Evolutionary conservation across 1,140 invertebrate species (phyloP).

Genomic region (Tribolium castaneum): DNA sequence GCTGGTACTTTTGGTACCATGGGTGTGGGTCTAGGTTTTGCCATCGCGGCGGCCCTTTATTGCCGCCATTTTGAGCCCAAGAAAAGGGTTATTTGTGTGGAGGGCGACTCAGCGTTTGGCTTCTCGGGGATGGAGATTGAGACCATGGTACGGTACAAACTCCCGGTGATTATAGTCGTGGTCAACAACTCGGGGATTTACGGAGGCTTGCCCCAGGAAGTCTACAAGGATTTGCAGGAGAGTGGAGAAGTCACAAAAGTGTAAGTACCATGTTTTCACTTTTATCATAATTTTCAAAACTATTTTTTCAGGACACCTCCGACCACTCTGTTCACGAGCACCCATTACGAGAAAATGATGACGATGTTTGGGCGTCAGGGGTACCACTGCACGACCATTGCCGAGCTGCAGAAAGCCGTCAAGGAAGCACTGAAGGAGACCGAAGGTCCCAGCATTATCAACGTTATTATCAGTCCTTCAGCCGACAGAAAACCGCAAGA

Average conservation of each 20-base stretch:
- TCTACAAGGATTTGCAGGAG: conserved; percentile 76
- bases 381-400: conserved; percentile 80
- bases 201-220: conserved; percentile 83
- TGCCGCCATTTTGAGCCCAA: conserved; percentile 82
- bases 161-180: conserved; percentile 91
- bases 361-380: conserved; percentile 85
- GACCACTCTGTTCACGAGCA: conserved; percentile 78
- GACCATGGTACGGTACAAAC: conserved; percentile 93
- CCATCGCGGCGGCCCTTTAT: conserved; percentile 91
- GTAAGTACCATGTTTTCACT: conserved; percentile 64
- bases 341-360: conserved; percentile 91
- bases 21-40: conserved; percentile 90
- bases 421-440: conserved; percentile 73
- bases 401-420: conserved; percentile 79
- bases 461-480: conserved; percentile 88
- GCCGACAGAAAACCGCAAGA: conserved; percentile 91
- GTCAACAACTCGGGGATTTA: conserved; percentile 98
- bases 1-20: conserved; percentile 97
- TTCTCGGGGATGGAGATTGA: conserved; percentile 99
- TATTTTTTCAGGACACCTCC: conserved; percentile 79
- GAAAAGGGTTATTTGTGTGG: conserved; percentile 87
- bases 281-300: conserved; percentile 12
- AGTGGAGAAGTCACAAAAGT: conserved; percentile 73
- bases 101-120: conserved; percentile 97
- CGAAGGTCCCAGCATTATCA: conserved; percentile 87